Evolutionary conservation across 2,113 vertebrate species (phyloP), one percentile per base, ranked within the genome.

Genomic region (Rhipidura dahli): DNA sequence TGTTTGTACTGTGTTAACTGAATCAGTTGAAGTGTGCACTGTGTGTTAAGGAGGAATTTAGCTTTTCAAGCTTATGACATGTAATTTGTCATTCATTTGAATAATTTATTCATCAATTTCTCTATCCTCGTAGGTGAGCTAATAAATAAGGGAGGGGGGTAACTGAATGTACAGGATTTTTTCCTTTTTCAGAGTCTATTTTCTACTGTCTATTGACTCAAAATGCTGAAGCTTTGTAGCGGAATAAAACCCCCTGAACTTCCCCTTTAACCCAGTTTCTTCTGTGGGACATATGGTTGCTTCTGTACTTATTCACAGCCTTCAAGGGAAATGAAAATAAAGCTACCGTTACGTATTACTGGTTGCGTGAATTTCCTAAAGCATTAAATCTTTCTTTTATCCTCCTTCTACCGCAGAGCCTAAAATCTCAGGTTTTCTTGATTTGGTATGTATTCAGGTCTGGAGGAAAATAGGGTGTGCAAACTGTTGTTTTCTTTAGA

Each of bases 221-320:
- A 19, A 79, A 76, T 31, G 51, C 13, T 5, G 15, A 44, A 78
- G 39, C 23, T 89, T 59, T 54, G 33, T 73, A 51, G 54, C 47
- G 65, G 66, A 90, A 51, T 47, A 83, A 47, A 2, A 0, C 1
- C 6, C 10, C 27, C n/a, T 1, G 0, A 69, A 69, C 39, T 80
- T 92, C 7, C 6, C 11, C 12, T 31, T 85, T 79, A 65, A 61
- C 79, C 10, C 9, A 13, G 0, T 83, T 92, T 73, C 35, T 93
- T 75, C 11, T 71, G 0, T 40, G 17, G 68, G 57, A 6, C 0
- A 0, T 53, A 18, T 28, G 24, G 26, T 39, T 79, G 8, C 11
- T 90, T 68, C 33, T 8, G 9, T 72, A 49, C 13, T 5, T 69
- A 33, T 70, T 86, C 21, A 44, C 28, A 57, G 27, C 12, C 19